phyloP scores from a whole-genome alignment of 2,113 vertebrate genomes.

The Ochotona princeps region DNA sequence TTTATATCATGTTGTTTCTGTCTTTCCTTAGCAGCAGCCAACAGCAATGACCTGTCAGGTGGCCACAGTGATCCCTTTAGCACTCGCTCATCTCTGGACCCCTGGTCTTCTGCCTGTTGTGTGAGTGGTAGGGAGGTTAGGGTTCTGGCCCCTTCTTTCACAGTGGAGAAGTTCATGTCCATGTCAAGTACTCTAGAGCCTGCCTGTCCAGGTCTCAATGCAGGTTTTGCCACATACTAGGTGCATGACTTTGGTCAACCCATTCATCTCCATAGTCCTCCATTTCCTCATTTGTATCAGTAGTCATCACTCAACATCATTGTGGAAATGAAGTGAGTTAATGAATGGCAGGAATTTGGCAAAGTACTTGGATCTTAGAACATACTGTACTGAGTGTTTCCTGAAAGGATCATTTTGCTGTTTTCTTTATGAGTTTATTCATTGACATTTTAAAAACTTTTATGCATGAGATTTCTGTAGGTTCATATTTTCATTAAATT shows the following conservation, averaged over 20 bases:
- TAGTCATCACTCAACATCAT: not conserved
- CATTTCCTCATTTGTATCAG: not conserved
- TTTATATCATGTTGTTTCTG: not conserved
- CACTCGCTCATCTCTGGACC: accelerated
- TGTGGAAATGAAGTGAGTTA: not conserved
- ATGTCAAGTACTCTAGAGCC: accelerated
- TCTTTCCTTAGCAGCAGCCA: not conserved
- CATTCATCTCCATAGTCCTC: not conserved
- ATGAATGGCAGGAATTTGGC: not conserved
- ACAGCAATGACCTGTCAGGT: not conserved
- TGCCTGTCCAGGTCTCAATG: not conserved
- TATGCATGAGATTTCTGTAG: not conserved
- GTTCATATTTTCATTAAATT: slow-evolving; percentile 29
- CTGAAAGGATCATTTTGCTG: not conserved
- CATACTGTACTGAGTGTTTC: not conserved
- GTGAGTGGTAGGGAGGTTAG: not conserved
- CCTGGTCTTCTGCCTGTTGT: accelerated
- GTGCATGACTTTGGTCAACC: not conserved
- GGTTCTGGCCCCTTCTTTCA: not conserved
- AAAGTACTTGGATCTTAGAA: not conserved
- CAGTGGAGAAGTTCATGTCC: not conserved
- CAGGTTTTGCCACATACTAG: too few relatives aligned
- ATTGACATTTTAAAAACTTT: not conserved
- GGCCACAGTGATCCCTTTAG: not conserved
- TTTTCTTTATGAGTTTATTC: slow-evolving; percentile 43